Percentiles rank a stretch among this genome's conserved stretches.
These are phyloP conservation scores for Pantala flavescens DNA, from an alignment of 1,140 invertebrate species.

Conservation along the genomic window DNA sequence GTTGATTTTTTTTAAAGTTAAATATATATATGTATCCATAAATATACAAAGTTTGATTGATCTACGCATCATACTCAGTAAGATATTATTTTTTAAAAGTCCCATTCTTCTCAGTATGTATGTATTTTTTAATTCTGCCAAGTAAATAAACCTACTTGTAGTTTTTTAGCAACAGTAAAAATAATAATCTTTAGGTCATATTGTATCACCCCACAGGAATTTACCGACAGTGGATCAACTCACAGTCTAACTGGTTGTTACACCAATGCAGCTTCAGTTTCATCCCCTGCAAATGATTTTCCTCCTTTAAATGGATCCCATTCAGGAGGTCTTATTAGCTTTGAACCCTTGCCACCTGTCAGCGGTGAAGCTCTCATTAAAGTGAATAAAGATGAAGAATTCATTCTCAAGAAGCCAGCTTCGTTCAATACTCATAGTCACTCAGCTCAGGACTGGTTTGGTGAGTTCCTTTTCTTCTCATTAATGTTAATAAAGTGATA, in stretches of 20 bases:
- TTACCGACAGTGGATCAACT: constrained; percentile 21
- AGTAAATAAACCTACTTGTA: too few species aligned
- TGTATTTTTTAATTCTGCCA: too few species aligned
- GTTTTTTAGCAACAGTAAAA: too few species aligned
- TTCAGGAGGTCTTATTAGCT: constrained; percentile 23
- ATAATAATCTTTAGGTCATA: too few species aligned
- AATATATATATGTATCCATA: too few species aligned
- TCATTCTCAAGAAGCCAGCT: constrained; percentile 21
- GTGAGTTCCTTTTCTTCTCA: constrained; percentile 26
- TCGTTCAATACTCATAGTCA: constrained; percentile 23
- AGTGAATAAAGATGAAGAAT: background rate
- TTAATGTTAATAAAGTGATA: too few species aligned
- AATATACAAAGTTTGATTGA: too few species aligned
- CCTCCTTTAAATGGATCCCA: background rate
- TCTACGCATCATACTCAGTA: too few species aligned
- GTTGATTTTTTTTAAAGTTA: too few species aligned
- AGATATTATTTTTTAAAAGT: too few species aligned
- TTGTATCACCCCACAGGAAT: constrained; percentile 21
- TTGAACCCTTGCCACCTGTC: constrained; percentile 32
- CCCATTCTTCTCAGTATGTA: too few species aligned
- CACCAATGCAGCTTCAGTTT: constrained; percentile 12
- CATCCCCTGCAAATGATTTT: constrained; percentile 15
- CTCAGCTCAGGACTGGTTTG: constrained; percentile 33
- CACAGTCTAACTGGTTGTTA: constrained; percentile 17
- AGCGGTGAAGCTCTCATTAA: background rate